phyloP scores from a whole-genome alignment of 2,113 vertebrate species.

The Siniperca chuatsi region DNA sequence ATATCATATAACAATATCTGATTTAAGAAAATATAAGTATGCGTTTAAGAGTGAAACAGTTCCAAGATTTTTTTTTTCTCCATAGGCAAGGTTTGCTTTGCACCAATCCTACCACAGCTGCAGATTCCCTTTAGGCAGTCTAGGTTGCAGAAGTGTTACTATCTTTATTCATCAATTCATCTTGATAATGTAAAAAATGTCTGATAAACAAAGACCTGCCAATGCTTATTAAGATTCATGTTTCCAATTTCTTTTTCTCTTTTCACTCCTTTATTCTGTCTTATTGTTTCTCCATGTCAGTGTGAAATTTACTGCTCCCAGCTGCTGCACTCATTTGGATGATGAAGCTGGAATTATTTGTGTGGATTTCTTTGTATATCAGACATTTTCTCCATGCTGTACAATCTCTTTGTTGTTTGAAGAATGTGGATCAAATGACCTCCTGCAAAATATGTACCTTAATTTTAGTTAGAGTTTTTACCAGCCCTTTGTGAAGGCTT shows the following conservation, averaged over 20 bases:
- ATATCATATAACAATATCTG: conserved; percentile 1
- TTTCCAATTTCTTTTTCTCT: conserved; percentile 37
- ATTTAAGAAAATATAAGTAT: conserved; percentile 25
- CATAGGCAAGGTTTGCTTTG: conserved; percentile 8
- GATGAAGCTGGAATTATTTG: conserved; percentile 56
- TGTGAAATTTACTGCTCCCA: conserved; percentile 69
- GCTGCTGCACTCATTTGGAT: conserved; percentile 63
- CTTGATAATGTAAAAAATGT: conserved; percentile 59
- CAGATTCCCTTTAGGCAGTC: conserved; percentile 51
- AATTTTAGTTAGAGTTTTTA: conserved; percentile 13
- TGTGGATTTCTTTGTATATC: conserved; percentile 35
- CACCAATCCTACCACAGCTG: conserved; percentile 34
- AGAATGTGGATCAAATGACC: conserved; percentile 28
- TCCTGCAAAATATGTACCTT: conserved; percentile 25
- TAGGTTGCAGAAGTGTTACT: conserved; percentile 45
- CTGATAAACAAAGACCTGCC: conserved; percentile 60
- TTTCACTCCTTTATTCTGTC: conserved; percentile 30
- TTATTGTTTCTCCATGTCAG: conserved; percentile 38
- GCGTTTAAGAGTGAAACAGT: conserved; percentile 17
- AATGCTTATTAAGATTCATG: conserved; percentile 65
- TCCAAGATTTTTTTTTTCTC: neutral
- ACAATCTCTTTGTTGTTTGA: conserved; percentile 16
- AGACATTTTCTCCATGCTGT: neutral
- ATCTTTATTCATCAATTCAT: conserved; percentile 65
- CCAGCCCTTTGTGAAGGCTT: conserved; percentile 22